Conservation (phyloP, 2,113 vertebrate species). For the Merops nubicus region DNA sequence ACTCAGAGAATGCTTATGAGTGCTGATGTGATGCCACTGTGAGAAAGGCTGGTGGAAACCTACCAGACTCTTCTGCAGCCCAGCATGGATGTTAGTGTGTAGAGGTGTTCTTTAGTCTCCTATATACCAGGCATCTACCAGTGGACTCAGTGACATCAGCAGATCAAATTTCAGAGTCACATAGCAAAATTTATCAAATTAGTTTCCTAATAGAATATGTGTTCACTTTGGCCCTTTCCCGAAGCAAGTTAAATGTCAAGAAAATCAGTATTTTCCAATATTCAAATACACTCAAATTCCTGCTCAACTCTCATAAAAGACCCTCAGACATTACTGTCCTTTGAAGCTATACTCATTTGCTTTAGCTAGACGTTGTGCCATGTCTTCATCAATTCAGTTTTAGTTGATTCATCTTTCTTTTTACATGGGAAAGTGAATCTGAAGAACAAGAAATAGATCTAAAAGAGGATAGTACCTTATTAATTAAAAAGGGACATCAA, state of each 20-base stretch:
- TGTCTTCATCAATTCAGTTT: background rate
- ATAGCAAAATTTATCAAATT: background rate
- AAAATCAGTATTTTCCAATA: background rate
- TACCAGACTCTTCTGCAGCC: background rate
- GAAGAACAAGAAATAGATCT: background rate
- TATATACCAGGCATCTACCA: background rate
- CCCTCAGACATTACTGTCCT: background rate
- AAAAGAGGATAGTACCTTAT: background rate
- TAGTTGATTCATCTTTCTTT: background rate
- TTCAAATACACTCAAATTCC: background rate
- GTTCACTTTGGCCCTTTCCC: background rate
- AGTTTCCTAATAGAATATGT: background rate
- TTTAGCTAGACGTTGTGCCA: background rate
- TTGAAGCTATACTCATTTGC: background rate
- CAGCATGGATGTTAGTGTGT: accelerated
- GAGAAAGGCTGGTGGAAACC: background rate
- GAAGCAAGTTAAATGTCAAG: background rate
- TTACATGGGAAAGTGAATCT: background rate
- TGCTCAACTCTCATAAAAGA: background rate
- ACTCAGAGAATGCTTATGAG: background rate
- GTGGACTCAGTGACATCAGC: background rate
- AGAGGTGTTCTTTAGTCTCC: background rate
- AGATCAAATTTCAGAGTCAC: background rate
- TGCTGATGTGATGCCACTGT: background rate
- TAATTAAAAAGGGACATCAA: background rate